Conservation (phyloP, 2,888 invertebrate genomes). For the Fragum whitleyi region DNA sequence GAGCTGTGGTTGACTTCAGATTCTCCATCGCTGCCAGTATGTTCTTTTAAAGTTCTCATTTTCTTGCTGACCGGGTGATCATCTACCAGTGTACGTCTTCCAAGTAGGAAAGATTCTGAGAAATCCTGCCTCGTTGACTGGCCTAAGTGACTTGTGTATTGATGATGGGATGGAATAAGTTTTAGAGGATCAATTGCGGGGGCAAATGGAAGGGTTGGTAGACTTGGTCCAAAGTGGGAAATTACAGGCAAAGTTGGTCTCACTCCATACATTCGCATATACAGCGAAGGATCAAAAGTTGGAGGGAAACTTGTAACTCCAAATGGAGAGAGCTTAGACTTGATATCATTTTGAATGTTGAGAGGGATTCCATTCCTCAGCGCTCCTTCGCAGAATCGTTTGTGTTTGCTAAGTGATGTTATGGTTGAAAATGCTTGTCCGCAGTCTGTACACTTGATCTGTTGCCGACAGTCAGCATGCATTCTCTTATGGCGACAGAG, state of each 20-base stretch:
- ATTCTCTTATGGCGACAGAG: slow-evolving; percentile 99
- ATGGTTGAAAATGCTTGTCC: slow-evolving; percentile 96
- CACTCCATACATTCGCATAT: slow-evolving; percentile 72
- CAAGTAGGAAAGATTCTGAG: neutral
- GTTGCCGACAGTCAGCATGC: slow-evolving; percentile 97
- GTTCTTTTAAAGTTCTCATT: slow-evolving; percentile 49
- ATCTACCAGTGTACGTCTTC: slow-evolving; percentile 32
- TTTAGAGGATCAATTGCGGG: slow-evolving; percentile 58
- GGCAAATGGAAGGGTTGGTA: slow-evolving; percentile 66
- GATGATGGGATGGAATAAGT: slow-evolving; percentile 45
- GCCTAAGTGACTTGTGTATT: slow-evolving; percentile 31
- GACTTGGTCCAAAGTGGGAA: slow-evolving; percentile 67
- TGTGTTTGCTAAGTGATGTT: slow-evolving; percentile 97
- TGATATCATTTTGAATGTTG: slow-evolving; percentile 63
- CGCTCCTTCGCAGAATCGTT: slow-evolving; percentile 96
- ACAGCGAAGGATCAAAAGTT: slow-evolving; percentile 68
- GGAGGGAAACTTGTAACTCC: slow-evolving; percentile 49
- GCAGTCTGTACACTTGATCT: slow-evolving; percentile 96
- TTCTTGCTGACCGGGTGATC: slow-evolving; percentile 51
- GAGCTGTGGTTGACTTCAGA: slow-evolving; percentile 62
- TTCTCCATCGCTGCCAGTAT: slow-evolving; percentile 61
- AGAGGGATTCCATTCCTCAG: slow-evolving; percentile 78
- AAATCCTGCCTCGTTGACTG: slow-evolving; percentile 28
- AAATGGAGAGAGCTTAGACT: slow-evolving; percentile 53
- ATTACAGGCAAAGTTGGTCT: slow-evolving; percentile 76